Base-by-base conservation (phyloP, 1,140 invertebrate species). In the Halyomorpha halys region DNA sequence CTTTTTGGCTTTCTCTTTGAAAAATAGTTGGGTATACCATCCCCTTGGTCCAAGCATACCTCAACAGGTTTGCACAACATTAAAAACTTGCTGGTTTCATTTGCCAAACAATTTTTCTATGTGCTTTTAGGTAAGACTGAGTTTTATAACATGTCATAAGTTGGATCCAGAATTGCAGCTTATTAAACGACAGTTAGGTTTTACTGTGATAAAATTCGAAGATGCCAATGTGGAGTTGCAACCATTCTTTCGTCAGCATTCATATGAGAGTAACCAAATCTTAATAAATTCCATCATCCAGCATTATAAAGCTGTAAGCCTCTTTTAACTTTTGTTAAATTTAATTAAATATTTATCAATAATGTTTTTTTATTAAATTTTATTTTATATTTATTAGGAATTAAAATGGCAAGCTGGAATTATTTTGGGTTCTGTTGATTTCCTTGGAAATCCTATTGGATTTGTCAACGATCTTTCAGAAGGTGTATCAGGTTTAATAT, bases 371-470 rank as follows among this genome's bases (percentile, higher is more conserved):
- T 27, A 56, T 6, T 23, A 23, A 23, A 23, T 23, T 25, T 56
- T 15, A 9, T 23, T 25, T 27, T 6, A 9, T 27, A 9, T 51
- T 67, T 66, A 71, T 47, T 73, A 91, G 83, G 91, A 97, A 77
- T 74, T 99, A 14, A 90, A 91, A 74, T 91, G 92, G 82, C 95
- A 98, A 78, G 94, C 94, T 2, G 89, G 90, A 15, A 88, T 90
- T 64, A 98, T 99, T 72, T 76, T 98, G 60, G 94, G 94, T 0
- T 94, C 95, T 0, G 90, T 97, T 27, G 96, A 99, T 76, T 98
- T 98, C 73, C 79, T 99, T 9, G 97, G 97, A 5, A 98, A 97
- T 79, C 96, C 97, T 14, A 73, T 97, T 39, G 97, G 96, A 14
- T 87, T 99, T 68, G 82, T 97, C 44, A 93, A 91, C 71, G 96